Percentiles rank a stretch among this genome's conserved stretches.
Conservation (phyloP, 2,113 vertebrate genomes). For the Pogona vitticeps region DNA sequence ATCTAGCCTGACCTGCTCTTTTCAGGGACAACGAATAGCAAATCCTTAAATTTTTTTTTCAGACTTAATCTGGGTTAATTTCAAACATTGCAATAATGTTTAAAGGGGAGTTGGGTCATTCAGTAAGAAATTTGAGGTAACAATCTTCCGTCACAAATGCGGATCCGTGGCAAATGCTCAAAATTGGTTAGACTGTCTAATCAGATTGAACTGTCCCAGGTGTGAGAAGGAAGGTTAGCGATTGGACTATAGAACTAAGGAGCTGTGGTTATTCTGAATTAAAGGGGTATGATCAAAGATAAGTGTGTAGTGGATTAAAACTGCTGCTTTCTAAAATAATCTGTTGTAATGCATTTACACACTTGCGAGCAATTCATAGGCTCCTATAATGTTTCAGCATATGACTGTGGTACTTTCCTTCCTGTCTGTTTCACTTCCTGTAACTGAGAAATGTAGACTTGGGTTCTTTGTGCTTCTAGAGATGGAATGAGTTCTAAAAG, state of each 20-base stretch:
- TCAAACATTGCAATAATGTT: background rate
- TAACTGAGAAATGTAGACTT: background rate
- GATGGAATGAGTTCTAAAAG: background rate
- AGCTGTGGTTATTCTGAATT: background rate
- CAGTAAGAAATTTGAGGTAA: background rate
- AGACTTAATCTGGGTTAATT: too few species aligned
- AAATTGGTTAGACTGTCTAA: background rate
- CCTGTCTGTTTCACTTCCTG: background rate
- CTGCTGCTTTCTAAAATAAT: background rate
- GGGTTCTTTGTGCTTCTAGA: background rate
- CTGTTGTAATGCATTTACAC: background rate
- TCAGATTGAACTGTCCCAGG: background rate
- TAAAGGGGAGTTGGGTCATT: too few species aligned
- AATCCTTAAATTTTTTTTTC: too few species aligned
- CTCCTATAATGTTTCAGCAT: background rate
- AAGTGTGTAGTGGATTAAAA: background rate
- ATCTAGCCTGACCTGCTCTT: background rate
- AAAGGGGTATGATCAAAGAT: background rate
- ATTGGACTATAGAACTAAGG: background rate
- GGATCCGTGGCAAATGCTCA: background rate
- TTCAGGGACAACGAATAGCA: too few species aligned
- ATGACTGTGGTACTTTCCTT: background rate
- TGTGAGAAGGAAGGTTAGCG: background rate
- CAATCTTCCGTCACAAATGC: background rate
- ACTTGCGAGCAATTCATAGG: background rate